Evolutionary conservation across 2,888 invertebrate species (phyloP), one percentile per base, ranked within the genome.

Genomic region (Tetragnatha montana): DNA sequence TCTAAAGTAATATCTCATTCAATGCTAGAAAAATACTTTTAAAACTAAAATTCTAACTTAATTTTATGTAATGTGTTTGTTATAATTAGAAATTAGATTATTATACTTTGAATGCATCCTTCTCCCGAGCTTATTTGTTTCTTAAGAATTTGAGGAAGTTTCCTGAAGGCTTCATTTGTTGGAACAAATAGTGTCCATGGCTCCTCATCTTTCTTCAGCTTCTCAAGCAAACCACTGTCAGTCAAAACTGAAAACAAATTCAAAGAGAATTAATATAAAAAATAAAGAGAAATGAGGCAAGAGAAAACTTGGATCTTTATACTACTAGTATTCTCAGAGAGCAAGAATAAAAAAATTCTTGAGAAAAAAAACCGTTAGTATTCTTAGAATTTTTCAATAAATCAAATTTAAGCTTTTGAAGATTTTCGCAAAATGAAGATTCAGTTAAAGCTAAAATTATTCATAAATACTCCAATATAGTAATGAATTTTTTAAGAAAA

Each of bases 121-220:
- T 90, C 90, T 90, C 82, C 82, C 12, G 86, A 82, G 19, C 87
- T 85, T 12, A 89, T 85, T 68, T 89, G 89, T 14, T 74, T 89
- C n/a, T 71, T 80, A 8, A 89, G 21, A 47, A 8, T 50, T n/a
- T 71, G 35, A 71, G 94, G 93, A 0, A 90, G 74, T 92, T 95
- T 95, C 60, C 94, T 94, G 91, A 96, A 96, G 35, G 96, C 96
- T 71, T 94, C 94, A 93, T 96, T 95, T 8, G 95, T 96, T 2
- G 94, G 94, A 49, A 96, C 96, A 92, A 96, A 92, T 94, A 95
- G 51, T 94, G 96, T 93, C 94, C 95, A 92, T 94, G 93, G 93
- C 47, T 93, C 93, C 8, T 92, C 92, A 7, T 75, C 93, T 81
- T 95, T 94, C 91, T 95, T 94, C 91, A 96, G 93, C 7, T 94